A percentile compares a stretch with the other conserved stretches of the same genome.
These are phyloP conservation scores for Erinaceus europaeus DNA, from an alignment of 2,113 vertebrate species.

Conservation along the genomic window DNA sequence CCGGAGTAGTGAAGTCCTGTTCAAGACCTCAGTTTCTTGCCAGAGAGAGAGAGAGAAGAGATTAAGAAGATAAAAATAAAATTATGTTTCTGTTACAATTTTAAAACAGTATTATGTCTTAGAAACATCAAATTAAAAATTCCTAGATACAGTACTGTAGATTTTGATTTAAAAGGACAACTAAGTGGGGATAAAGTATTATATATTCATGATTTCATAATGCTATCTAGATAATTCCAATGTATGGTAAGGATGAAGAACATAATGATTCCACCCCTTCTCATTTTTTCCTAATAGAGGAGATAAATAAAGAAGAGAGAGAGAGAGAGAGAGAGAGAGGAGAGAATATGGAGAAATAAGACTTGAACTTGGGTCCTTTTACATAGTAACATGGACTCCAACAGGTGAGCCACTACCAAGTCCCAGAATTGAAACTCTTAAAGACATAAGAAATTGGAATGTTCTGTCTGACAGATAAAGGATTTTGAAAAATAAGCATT, in stretches of 20 bases:
- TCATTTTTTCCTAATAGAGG: too few relatives aligned
- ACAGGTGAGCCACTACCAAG: too few relatives aligned
- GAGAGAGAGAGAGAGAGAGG: too few relatives aligned
- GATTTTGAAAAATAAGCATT: neutral
- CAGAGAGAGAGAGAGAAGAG: too few relatives aligned
- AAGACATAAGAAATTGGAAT: neutral
- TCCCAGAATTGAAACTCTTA: neutral
- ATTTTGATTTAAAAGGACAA: neutral
- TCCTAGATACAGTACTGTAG: neutral
- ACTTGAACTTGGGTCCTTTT: too few relatives aligned
- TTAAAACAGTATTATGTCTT: neutral
- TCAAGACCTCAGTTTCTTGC: too few relatives aligned
- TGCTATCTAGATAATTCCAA: neutral
- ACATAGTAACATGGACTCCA: too few relatives aligned
- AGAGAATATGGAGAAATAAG: too few relatives aligned
- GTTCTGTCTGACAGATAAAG: neutral
- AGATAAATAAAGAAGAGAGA: too few relatives aligned
- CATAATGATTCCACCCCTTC: too few relatives aligned
- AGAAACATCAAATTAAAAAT: neutral
- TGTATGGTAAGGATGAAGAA: neutral
- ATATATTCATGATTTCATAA: neutral
- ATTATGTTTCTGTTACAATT: neutral
- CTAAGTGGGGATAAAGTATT: neutral
- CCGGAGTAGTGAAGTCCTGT: too few relatives aligned
- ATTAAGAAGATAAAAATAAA: too few relatives aligned